phyloP scores from a whole-genome alignment of 2,797 vertebrate genomes.

The Microctenopoma lineatum region DNA sequence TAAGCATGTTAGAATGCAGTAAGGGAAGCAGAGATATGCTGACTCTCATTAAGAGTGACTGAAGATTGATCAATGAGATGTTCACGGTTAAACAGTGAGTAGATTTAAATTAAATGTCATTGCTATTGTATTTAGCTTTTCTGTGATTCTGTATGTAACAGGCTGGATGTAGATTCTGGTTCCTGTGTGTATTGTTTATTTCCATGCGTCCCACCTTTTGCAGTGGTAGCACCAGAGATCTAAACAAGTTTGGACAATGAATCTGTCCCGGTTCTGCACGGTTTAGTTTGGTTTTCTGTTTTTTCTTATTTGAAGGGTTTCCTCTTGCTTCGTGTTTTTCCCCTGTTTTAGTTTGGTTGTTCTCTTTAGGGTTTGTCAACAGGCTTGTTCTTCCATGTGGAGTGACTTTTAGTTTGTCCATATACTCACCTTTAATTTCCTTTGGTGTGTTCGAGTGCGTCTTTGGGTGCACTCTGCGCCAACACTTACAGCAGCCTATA shows the following conservation, averaged over 20 bases:
- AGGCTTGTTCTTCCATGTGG: too few species aligned
- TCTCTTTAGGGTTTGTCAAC: too few species aligned
- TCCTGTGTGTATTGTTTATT: background rate
- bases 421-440: too few species aligned
- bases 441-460: too few species aligned
- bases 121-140: background rate
- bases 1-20: background rate
- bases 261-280: too few species aligned
- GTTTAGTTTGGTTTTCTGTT: too few species aligned
- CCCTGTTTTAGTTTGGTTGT: too few species aligned
- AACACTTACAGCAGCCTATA: background rate
- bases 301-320: too few species aligned
- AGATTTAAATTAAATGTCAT: background rate
- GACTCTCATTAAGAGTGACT: background rate
- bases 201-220: background rate
- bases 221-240: slow-evolving; percentile 12
- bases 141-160: too few species aligned
- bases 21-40: background rate
- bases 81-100: background rate
- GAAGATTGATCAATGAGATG: background rate
- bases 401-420: too few species aligned
- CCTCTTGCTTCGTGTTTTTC: too few species aligned
- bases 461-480: too few species aligned
- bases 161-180: background rate
- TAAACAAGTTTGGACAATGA: background rate